Percentiles rank a stretch among this genome's conserved stretches.
Evolutionary conservation across 2,113 vertebrate genomes (phyloP).

Genomic region (Oryzias celebensis): DNA sequence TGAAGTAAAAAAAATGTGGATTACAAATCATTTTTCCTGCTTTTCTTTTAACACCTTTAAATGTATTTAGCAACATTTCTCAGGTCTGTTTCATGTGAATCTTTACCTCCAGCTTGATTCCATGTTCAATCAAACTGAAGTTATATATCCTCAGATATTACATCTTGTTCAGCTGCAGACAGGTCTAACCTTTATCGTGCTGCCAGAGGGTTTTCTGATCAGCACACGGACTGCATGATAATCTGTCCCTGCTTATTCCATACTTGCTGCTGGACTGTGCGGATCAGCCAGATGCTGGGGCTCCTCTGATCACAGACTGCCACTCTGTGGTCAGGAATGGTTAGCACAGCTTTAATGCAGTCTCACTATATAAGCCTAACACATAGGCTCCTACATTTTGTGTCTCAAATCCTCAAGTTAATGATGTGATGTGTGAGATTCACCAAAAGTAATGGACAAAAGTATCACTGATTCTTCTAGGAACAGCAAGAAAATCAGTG

Average conservation of each 20-base stretch:
- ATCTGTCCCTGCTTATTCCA: slow-evolving; percentile 32
- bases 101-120: slow-evolving; percentile 12
- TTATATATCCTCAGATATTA: slow-evolving; percentile 30
- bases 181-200: slow-evolving; percentile 53
- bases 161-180: slow-evolving; percentile 29
- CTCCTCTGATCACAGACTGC: slow-evolving; percentile 56
- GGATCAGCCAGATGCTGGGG: slow-evolving; percentile 16
- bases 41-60: no score
- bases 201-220: slow-evolving; percentile 48
- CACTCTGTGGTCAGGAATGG: slow-evolving; percentile 60
- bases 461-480: no score
- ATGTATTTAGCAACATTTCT: no score
- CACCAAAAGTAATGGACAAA: no score
- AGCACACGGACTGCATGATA: slow-evolving; percentile 50
- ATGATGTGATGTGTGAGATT: neutral
- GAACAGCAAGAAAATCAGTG: no score
- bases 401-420: neutral
- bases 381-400: neutral
- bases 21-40: no score
- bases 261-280: slow-evolving; percentile 26
- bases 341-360: slow-evolving; percentile 41
- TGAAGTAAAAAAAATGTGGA: neutral
- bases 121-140: neutral
- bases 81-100: no score
- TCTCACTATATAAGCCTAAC: no score